Base-by-base conservation (phyloP, 2,888 invertebrate genomes). In the Nysson spinosus region DNA sequence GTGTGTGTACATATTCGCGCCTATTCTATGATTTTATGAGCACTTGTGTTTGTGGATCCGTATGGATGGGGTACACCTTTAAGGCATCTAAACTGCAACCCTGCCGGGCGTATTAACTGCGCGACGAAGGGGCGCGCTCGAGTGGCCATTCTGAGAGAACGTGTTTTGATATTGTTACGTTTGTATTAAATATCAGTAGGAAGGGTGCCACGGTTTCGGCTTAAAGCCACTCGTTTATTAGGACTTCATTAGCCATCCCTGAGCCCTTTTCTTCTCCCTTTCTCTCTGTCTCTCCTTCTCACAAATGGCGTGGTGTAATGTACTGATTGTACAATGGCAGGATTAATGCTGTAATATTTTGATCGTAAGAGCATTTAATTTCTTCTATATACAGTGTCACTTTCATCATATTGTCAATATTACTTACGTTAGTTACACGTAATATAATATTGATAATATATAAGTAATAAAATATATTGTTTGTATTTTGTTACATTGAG, bases 111-210 rank as follows among this genome's bases (percentile, higher is more conserved):
- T 56, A 68, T 69, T 68, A 69, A 40, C 57, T 28, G 44, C 42
- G 28, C 17, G 50, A 44, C 20, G 46, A 67, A 73, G 71, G 77
- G 77, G 77, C 49, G 74, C 64, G 61, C 65, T 80, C 72, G 65
- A 78, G 68, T 77, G 79, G 78, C 54, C 70, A 74, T 78, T 76
- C 72, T 68, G 54, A 51, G 30, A 55, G 71, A 56, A 72, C 75
- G 71, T 79, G 81, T 81, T 81, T 83, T 82, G 78, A 82, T 83
- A 83, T 75, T 79, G 82, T 78, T 75, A 78, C 81, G 78, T 80
- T 83, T 83, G 78, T 78, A 82, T 83, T 83, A 78, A 83, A 81
- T 82, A 80, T 81, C 76, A 80, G 72, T 37, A 14, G 46, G 62
- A 55, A 62, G 72, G 75, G 75, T 64, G 75, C 35, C 55, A 17